Conservation (phyloP, 2,113 vertebrate genomes). For the Galbula dea region DNA sequence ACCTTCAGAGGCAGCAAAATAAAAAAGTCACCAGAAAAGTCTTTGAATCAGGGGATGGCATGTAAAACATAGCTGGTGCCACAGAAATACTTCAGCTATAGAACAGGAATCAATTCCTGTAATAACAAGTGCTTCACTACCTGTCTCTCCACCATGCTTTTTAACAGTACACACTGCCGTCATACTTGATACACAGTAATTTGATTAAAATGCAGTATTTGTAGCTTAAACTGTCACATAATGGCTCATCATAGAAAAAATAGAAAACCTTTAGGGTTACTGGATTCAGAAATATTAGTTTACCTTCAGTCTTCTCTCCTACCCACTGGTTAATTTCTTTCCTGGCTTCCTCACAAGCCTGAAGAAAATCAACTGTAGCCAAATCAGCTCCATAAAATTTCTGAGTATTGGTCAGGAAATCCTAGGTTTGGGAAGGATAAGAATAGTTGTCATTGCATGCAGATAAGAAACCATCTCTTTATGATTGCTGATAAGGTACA, state of each 20-base stretch:
- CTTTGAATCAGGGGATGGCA: background rate
- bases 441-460: background rate
- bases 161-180: background rate
- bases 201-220: background rate
- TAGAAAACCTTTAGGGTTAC: background rate
- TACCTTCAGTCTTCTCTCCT: slow-evolving; percentile 86
- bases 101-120: background rate
- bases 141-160: background rate
- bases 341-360: slow-evolving; percentile 73
- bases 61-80: background rate
- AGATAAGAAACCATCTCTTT: background rate
- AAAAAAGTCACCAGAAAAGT: background rate
- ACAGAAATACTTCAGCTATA: background rate
- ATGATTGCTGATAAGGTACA: background rate
- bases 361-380: slow-evolving; percentile 82
- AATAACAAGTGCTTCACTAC: background rate
- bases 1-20: slow-evolving; percentile 64
- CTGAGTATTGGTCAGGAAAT: slow-evolving; percentile 79
- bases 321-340: slow-evolving; percentile 89
- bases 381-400: slow-evolving; percentile 85
- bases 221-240: background rate
- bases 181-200: background rate
- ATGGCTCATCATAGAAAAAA: background rate
- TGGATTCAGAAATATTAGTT: background rate
- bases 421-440: slow-evolving; percentile 59